These are phyloP conservation scores for Hololepta plana DNA, from an alignment of 2,888 invertebrate genomes.

Conservation along the genomic window DNA sequence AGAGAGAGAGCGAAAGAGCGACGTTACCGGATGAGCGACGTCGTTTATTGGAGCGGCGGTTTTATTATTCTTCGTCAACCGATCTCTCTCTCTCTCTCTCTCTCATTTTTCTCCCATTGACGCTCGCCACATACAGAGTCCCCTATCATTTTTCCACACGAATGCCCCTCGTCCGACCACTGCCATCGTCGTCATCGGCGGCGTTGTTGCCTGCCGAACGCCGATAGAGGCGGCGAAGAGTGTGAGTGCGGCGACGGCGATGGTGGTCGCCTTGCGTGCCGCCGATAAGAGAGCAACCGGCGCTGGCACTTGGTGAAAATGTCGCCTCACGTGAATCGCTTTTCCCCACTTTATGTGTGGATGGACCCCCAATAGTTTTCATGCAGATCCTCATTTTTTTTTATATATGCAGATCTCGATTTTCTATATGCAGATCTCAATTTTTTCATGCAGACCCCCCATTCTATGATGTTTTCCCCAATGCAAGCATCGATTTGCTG, in stretches of 20 bases:
- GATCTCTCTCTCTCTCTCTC: not conserved
- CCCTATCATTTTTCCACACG: slow-evolving; percentile 42
- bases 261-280: slow-evolving; percentile 27
- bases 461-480: too few species aligned
- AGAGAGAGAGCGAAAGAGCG: slow-evolving; percentile 5
- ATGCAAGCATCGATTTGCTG: too few species aligned
- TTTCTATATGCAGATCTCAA: too few species aligned
- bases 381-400: too few species aligned
- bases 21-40: not conserved
- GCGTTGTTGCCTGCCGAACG: slow-evolving; percentile 20
- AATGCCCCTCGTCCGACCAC: slow-evolving; percentile 19
- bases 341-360: slow-evolving; percentile 4
- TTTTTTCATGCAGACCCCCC: too few species aligned
- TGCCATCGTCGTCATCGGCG: not conserved
- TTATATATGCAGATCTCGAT: too few species aligned
- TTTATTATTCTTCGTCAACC: not conserved
- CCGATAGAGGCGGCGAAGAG: slow-evolving; percentile 27
- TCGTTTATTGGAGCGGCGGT: not conserved
- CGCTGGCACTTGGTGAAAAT: slow-evolving; percentile 19
- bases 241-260: too few species aligned
- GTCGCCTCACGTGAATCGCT: slow-evolving; percentile 15
- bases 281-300: slow-evolving; percentile 21
- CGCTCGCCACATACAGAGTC: slow-evolving; percentile 6
- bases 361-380: too few species aligned
- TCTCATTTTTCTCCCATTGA: too few species aligned